A percentile compares a stretch with the other conserved stretches of the same genome.
phyloP scores from a whole-genome alignment of 1,140 invertebrate species.

The Lordiphosa collinella region DNA sequence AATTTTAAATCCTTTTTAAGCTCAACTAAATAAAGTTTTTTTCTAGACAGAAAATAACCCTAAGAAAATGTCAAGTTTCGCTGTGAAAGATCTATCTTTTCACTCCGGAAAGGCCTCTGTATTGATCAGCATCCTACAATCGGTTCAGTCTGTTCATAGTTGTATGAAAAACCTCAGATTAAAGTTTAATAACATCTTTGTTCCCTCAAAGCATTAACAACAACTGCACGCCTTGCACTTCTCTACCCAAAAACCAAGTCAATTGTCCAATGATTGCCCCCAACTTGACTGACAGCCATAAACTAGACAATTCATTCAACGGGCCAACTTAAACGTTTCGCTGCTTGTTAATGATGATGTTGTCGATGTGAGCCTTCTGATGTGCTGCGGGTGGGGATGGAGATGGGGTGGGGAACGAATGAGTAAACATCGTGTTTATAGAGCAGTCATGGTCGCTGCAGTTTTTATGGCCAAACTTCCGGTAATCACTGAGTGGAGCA shows the following conservation, averaged over 20 bases:
- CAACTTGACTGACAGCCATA: constrained; percentile 34
- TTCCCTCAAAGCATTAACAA: too few species aligned
- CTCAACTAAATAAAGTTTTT: too few species aligned
- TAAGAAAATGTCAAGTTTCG: too few species aligned
- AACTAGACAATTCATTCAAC: constrained; percentile 44
- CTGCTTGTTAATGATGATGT: constrained; percentile 22
- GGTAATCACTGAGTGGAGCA: constrained; percentile 36
- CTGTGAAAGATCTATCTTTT: too few species aligned
- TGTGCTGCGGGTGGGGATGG: neutral
- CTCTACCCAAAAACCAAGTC: neutral
- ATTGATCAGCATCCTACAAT: too few species aligned
- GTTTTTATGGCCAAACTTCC: constrained; percentile 59
- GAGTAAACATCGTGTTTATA: constrained; percentile 36
- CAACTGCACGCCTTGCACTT: too few species aligned
- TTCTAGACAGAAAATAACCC: too few species aligned
- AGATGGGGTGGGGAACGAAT: neutral
- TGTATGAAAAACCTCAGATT: too few species aligned
- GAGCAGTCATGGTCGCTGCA: constrained; percentile 27
- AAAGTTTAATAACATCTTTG: too few species aligned
- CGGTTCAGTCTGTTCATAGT: too few species aligned
- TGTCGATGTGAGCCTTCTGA: neutral
- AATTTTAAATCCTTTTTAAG: neutral
- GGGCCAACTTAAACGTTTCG: constrained; percentile 28
- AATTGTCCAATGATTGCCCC: constrained; percentile 20
- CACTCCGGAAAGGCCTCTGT: too few species aligned